phyloP scores from a whole-genome alignment of 2,113 vertebrate species.

The Pseudopodoces humilis region DNA sequence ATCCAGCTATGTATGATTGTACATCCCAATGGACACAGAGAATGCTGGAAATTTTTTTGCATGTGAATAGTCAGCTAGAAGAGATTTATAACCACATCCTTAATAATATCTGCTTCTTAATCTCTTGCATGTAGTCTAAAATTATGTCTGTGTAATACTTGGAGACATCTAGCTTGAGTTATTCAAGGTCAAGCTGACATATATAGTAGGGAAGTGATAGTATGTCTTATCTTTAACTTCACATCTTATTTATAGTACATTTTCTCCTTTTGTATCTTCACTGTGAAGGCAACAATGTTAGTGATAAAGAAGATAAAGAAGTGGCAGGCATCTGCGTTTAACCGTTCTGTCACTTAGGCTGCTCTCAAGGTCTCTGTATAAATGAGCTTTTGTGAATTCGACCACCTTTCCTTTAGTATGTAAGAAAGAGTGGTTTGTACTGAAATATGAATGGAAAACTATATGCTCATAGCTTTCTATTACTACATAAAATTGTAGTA shows the following conservation, averaged over 20 bases:
- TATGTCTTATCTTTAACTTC: conserved; percentile 1
- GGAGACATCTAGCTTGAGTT: not conserved
- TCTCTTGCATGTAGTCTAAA: not conserved
- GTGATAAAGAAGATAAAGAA: conserved; percentile 30
- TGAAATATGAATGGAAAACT: not conserved
- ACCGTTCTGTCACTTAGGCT: not conserved
- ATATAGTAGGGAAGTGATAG: not conserved
- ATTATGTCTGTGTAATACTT: not conserved
- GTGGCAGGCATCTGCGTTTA: not conserved
- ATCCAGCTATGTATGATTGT: not conserved
- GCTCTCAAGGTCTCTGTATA: not conserved
- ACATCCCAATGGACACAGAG: not conserved
- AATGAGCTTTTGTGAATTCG: not conserved
- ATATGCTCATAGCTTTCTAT: not conserved
- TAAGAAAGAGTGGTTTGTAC: not conserved
- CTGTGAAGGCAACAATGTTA: not conserved
- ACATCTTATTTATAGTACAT: conserved; percentile 5
- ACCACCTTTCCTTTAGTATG: not conserved
- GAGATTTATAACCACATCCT: not conserved
- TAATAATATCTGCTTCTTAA: not conserved
- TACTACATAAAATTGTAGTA: not conserved
- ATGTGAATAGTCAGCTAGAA: not conserved
- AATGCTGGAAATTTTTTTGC: not conserved
- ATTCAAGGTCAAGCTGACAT: conserved; percentile 4
- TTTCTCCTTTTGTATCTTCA: not conserved